A percentile compares a stretch with the other conserved stretches of the same genome.
Evolutionary conservation across 1,140 invertebrate species (phyloP).

Genomic region (Heliothis virescens): DNA sequence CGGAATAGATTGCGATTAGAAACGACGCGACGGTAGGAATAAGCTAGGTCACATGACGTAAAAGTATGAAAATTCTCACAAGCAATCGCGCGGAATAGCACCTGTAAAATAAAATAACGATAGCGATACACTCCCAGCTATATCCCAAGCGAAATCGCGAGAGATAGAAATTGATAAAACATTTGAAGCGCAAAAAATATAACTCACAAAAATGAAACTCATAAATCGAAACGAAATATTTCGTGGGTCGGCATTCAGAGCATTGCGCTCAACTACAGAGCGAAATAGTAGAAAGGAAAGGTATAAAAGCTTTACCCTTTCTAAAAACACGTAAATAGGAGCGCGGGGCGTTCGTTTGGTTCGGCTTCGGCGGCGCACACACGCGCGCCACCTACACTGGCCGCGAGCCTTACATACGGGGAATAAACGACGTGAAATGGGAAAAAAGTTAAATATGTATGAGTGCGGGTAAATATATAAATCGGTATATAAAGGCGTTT

Average conservation of each 20-base stretch:
- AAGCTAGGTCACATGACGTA: neutral
- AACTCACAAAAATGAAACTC: conserved; percentile 75
- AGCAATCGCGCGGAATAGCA: neutral
- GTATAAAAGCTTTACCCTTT: conserved; percentile 86
- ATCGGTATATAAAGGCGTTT: conserved; percentile 84
- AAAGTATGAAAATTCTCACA: neutral
- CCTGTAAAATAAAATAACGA: conserved; percentile 10
- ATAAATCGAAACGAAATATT: conserved; percentile 84
- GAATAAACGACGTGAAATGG: conserved; percentile 85
- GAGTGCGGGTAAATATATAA: conserved; percentile 86
- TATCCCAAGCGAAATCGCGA: conserved; percentile 11
- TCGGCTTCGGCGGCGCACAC: conserved; percentile 73
- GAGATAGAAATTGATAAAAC: conserved; percentile 65
- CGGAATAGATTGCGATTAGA: no score
- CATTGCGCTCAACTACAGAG: conserved; percentile 76
- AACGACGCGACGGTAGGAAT: no score
- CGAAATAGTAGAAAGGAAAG: conserved; percentile 83
- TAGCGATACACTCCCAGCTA: neutral
- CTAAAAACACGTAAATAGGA: conserved; percentile 85
- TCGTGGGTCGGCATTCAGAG: conserved; percentile 76
- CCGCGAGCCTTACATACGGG: conserved; percentile 75
- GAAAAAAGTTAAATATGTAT: conserved; percentile 86
- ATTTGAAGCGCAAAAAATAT: conserved; percentile 70
- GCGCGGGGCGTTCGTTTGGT: conserved; percentile 74
- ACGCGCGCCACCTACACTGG: conserved; percentile 61